Evolutionary conservation across 2,113 vertebrate species (phyloP).

Genomic region (Tringa solitaria): DNA sequence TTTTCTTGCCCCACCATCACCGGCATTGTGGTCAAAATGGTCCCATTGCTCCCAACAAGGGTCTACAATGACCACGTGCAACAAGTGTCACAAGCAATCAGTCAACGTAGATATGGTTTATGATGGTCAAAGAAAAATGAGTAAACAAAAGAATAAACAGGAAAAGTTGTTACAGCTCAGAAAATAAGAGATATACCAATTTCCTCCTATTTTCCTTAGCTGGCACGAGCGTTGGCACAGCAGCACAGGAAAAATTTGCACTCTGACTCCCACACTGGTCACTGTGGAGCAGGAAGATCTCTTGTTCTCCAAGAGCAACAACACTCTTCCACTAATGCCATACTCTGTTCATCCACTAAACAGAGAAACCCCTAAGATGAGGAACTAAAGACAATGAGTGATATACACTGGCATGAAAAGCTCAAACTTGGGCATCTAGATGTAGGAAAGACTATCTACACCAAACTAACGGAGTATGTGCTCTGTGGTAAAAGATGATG

Average conservation of each 20-base stretch:
- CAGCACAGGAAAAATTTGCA: not conserved
- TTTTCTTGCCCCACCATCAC: constrained; percentile 96
- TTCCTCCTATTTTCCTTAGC: not conserved
- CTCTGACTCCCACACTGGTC: not conserved
- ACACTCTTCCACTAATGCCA: not conserved
- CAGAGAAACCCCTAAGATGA: not conserved
- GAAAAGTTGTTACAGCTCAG: not conserved
- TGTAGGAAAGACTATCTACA: not conserved
- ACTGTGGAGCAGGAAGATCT: not conserved
- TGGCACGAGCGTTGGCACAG: not conserved
- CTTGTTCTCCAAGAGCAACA: not conserved
- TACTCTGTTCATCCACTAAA: not conserved
- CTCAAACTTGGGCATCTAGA: not conserved
- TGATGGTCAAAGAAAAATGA: not conserved
- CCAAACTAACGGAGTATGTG: not conserved
- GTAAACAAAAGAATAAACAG: not conserved
- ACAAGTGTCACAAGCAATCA: not conserved
- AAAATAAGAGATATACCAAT: not conserved
- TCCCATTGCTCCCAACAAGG: constrained; percentile 87
- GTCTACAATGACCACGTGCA: constrained; percentile 72
- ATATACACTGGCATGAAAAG: not conserved
- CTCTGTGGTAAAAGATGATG: not conserved
- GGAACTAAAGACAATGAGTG: not conserved
- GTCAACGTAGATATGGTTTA: not conserved
- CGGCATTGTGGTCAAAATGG: constrained; percentile 94